Percentiles rank a stretch among this genome's conserved stretches.
Evolutionary conservation across 1,140 invertebrate species (phyloP).

Genomic region (Zaprionus taronus): DNA sequence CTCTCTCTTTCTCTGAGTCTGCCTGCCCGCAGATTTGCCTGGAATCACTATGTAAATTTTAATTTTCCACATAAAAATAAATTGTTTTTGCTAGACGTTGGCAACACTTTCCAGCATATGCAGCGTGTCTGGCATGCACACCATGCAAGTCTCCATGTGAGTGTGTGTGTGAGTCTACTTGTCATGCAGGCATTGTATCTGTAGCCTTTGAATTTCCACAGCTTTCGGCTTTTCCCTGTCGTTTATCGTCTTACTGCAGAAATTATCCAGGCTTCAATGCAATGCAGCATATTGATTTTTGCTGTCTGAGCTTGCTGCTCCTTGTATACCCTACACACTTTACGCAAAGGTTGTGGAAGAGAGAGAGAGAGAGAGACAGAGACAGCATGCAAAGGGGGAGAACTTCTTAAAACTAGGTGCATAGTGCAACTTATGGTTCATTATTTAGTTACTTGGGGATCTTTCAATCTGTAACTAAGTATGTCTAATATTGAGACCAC

Average conservation of each 20-base stretch:
- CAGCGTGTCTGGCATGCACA: constrained; percentile 21
- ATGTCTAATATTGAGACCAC: background rate
- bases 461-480: background rate
- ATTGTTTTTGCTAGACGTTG: constrained; percentile 70
- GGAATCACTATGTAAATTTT: constrained; percentile 66
- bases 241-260: constrained; percentile 43
- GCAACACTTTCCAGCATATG: constrained; percentile 74
- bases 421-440: no score
- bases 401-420: no score
- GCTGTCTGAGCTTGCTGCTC: background rate
- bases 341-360: background rate
- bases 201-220: constrained; percentile 26
- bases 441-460: background rate
- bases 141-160: constrained; percentile 3
- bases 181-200: constrained; percentile 63
- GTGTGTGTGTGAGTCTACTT: constrained; percentile 38
- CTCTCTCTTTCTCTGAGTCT: background rate
- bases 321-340: no score
- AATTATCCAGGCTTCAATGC: constrained; percentile 48
- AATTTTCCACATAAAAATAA: constrained; percentile 81
- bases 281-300: constrained; percentile 76
- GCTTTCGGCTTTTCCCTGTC: constrained; percentile 34
- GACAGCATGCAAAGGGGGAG: no score
- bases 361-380: background rate
- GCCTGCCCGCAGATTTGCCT: constrained; percentile 43